Evolutionary conservation across 2,888 invertebrate species (phyloP).

Genomic region (Villa cingulata): DNA sequence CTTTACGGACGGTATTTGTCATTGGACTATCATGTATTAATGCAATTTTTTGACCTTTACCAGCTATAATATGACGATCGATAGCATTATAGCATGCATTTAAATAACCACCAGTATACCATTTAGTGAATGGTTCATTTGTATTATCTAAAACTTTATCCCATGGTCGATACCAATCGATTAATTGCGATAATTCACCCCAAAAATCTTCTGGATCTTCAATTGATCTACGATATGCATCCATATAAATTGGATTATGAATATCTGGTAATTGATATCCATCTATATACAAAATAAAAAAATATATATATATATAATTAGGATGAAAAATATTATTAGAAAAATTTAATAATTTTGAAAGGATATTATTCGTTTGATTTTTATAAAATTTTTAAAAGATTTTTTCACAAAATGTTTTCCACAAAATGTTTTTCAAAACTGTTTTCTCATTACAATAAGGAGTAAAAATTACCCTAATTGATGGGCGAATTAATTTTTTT

Average conservation of each 20-base stretch:
- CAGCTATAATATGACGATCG: constrained; percentile 73
- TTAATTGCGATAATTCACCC: constrained; percentile 57
- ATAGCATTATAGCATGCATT: constrained; percentile 89
- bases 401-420: no score
- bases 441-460: no score
- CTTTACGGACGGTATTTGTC: constrained; percentile 58
- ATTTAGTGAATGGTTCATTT: constrained; percentile 76
- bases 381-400: no score
- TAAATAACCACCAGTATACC: constrained; percentile 76
- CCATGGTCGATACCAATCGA: constrained; percentile 80
- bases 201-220: constrained; percentile 74
- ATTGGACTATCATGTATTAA: constrained; percentile 85
- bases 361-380: no score
- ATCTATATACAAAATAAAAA: constrained; percentile 5
- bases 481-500: no score
- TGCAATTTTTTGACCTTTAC: constrained; percentile 64
- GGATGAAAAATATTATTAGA: no score
- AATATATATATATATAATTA: neutral
- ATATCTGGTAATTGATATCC: constrained; percentile 16
- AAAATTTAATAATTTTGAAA: no score
- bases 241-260: constrained; percentile 44
- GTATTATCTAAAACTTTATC: constrained; percentile 68
- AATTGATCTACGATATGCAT: constrained; percentile 52
- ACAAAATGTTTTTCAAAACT: no score
- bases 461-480: no score